Evolutionary conservation across 2,888 invertebrate genomes (phyloP).

Genomic region (Melanchra persicariae): DNA sequence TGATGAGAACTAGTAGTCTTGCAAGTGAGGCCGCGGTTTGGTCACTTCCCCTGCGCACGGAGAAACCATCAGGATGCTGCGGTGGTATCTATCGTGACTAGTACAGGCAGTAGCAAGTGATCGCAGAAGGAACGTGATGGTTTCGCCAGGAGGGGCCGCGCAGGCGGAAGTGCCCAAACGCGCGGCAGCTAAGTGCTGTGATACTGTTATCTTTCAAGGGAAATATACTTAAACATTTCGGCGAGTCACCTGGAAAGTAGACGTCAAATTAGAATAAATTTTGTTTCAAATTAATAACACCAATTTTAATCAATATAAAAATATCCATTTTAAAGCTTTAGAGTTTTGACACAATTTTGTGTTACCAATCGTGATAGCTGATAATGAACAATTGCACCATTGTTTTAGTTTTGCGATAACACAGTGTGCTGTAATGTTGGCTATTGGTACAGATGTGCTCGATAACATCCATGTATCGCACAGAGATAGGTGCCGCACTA

Average conservation of each 20-base stretch:
- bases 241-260: slow-evolving; percentile 90
- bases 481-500: slow-evolving; percentile 71
- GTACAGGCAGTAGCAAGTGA: background rate
- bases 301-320: slow-evolving; percentile 81
- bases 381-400: slow-evolving; percentile 71
- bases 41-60: slow-evolving; percentile 75
- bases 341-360: slow-evolving; percentile 86
- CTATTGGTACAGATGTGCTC: slow-evolving; percentile 78
- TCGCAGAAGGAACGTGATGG: slow-evolving; percentile 64
- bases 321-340: slow-evolving; percentile 71
- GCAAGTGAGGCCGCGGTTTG: slow-evolving; percentile 85
- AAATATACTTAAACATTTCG: slow-evolving; percentile 88
- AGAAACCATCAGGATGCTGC: slow-evolving; percentile 69
- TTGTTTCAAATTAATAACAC: slow-evolving; percentile 87
- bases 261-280: slow-evolving; percentile 90
- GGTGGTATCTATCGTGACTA: slow-evolving; percentile 15
- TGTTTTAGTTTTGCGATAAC: slow-evolving; percentile 75
- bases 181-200: slow-evolving; percentile 85
- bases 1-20: slow-evolving; percentile 82
- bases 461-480: slow-evolving; percentile 79
- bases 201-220: slow-evolving; percentile 85
- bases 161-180: slow-evolving; percentile 80
- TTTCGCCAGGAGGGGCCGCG: slow-evolving; percentile 69
- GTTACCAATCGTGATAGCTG: slow-evolving; percentile 82
- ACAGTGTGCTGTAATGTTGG: slow-evolving; percentile 74